Conservation (phyloP, 2,888 invertebrate species). For the Eristalinus aeneus region DNA sequence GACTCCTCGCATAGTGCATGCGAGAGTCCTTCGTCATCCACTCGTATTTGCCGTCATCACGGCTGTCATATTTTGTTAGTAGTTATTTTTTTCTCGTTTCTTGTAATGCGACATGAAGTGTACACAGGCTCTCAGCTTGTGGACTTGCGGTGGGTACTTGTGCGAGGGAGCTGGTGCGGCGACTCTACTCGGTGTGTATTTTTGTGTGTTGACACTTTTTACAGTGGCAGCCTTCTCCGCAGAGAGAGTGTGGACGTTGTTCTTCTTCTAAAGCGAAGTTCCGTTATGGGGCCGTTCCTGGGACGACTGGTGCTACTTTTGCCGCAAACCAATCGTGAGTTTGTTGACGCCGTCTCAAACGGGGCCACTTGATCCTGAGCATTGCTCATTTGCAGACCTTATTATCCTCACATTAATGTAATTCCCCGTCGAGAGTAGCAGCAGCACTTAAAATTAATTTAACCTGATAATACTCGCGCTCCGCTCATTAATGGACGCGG, state of each 20-base stretch:
- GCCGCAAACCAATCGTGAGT: conserved; percentile 54
- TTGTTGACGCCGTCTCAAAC: conserved; percentile 70
- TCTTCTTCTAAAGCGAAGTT: not conserved
- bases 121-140: conserved; percentile 17
- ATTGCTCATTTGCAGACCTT: conserved; percentile 68
- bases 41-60: conserved; percentile 27
- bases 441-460: conserved; percentile 64
- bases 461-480: conserved; percentile 55
- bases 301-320: conserved; percentile 12
- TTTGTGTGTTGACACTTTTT: conserved; percentile 23
- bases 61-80: conserved; percentile 67
- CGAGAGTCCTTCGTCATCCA: not conserved
- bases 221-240: conserved; percentile 2
- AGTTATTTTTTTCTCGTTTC: not conserved
- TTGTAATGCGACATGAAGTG: conserved; percentile 46
- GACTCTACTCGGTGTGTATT: not conserved
- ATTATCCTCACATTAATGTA: conserved; percentile 62
- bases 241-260: conserved; percentile 3
- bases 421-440: conserved; percentile 35
- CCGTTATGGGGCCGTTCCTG: not conserved
- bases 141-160: not conserved
- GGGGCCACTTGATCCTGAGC: conserved; percentile 63
- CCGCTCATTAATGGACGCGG: conserved; percentile 48
- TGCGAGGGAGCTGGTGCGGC: not conserved
- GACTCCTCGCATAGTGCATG: conserved; percentile 54